Evolutionary conservation across 2,888 invertebrate genomes (phyloP), one percentile per base, ranked within the genome.

Genomic region (Caenorhabditis sp.): DNA sequence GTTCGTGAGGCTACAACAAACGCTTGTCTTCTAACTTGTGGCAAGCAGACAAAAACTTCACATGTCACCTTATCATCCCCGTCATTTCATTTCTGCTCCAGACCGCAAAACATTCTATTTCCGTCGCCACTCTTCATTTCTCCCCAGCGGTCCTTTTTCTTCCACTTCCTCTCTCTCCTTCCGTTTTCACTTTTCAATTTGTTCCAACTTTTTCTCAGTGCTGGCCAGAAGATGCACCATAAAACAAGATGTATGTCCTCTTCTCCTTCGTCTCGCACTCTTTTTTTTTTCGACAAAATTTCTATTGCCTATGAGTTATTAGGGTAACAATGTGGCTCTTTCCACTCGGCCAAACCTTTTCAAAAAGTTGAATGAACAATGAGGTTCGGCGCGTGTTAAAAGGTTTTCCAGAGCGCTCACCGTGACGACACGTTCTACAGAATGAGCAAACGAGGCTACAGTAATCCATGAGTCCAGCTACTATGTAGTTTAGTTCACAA

Each of bases 161-260:
- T n/a, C n/a, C n/a, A n/a, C n/a, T n/a, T n/a, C n/a, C 30, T 20
- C 50, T 30, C 30, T 26, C 17, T 43, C 45, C 39, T 46, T 15
- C 26, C 46, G 20, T 32, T 32, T 52, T 26, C 43, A 41, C 52
- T 52, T 70, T 61, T 59, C 70, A 59, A 35, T 53, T 61, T 53
- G 43, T 59, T 46, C 13, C 46, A 43, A 50, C 39, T 45, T 37
- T 65, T 63, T 48, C 27, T 52, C 30, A 17, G 13, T 13, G 35
- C 9, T 35, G 13, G 35, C 2, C 35, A 46, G 15, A 39, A 45
- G 24, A 15, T 6, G 9, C 35, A 59, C 53, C 70, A 61, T 61
- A 68, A 58, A 59, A 68, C 68, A 58, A 50, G 66, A 58, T 66
- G 56, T 66, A 48, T 58, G 68, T 32, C 52, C 58, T 56, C 41